These are phyloP conservation scores for Hormaphis cornu DNA, from an alignment of 1,140 invertebrate genomes.

Conservation along the genomic window DNA sequence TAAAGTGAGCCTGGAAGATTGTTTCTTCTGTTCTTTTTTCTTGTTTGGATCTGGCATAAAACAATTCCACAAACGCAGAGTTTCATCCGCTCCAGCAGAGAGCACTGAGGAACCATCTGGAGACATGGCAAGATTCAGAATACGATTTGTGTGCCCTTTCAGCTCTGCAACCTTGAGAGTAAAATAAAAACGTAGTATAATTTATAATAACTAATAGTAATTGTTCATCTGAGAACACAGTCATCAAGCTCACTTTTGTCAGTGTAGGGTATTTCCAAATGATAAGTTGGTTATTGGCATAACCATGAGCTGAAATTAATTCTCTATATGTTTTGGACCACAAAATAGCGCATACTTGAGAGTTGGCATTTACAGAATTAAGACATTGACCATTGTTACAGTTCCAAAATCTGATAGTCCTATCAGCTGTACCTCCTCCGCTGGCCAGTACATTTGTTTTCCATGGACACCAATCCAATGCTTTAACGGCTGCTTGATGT, in stretches of 20 bases:
- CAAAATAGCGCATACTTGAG: constrained; percentile 78
- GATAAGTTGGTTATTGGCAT: constrained; percentile 85
- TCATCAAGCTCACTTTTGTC: constrained; percentile 54
- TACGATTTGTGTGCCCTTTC: constrained; percentile 77
- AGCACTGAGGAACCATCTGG: constrained; percentile 90
- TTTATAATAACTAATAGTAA: no score
- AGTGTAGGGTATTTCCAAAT: constrained; percentile 94
- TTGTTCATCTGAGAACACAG: no score
- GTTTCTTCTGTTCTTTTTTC: constrained; percentile 47
- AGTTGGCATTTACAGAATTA: constrained; percentile 81
- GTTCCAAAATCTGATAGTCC: constrained; percentile 87
- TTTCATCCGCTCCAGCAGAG: constrained; percentile 91
- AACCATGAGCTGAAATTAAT: constrained; percentile 90
- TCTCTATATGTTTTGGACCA: constrained; percentile 93
- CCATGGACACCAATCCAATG: constrained; percentile 94
- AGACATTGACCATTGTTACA: constrained; percentile 71
- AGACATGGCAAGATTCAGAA: constrained; percentile 85
- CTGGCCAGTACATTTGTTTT: constrained; percentile 79
- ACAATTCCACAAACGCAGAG: constrained; percentile 89
- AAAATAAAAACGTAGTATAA: neutral
- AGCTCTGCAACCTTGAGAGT: constrained; percentile 56
- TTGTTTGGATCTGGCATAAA: constrained; percentile 68
- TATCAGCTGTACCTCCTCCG: constrained; percentile 93
- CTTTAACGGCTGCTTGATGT: constrained; percentile 80
- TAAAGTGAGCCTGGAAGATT: neutral